Evolutionary conservation across 92 coral and sea anemone genomes (phyloP).

Genomic region (Zoanthus sansibaricus): DNA sequence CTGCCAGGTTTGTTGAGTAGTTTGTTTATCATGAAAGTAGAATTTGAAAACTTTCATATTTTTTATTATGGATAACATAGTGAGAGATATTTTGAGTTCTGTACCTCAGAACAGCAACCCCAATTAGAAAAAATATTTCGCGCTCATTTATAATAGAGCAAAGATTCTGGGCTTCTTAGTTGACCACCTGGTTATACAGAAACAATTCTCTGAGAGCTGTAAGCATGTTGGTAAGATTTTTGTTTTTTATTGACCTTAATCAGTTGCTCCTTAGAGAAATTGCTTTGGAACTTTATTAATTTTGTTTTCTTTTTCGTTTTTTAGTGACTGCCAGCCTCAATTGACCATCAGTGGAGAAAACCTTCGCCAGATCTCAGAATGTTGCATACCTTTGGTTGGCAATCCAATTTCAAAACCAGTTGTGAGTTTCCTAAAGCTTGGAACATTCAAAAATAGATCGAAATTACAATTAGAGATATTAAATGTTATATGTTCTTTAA

Average conservation of each 20-base stretch:
- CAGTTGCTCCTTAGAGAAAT: too few relatives aligned
- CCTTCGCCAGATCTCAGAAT: slow-evolving; percentile 77
- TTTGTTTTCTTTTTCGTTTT: not conserved
- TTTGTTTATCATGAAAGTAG: not conserved
- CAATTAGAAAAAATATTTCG: too few relatives aligned
- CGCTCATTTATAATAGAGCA: too few relatives aligned
- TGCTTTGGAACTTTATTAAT: too few relatives aligned
- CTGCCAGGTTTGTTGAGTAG: slow-evolving; percentile 49
- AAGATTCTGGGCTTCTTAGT: too few relatives aligned
- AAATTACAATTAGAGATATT: not conserved
- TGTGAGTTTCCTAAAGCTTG: slow-evolving; percentile 47
- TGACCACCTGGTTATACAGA: too few relatives aligned
- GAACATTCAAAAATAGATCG: not conserved
- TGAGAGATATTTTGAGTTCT: not conserved
- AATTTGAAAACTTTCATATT: not conserved
- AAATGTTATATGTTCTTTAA: too few relatives aligned
- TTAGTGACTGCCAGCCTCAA: slow-evolving; percentile 70
- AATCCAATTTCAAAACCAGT: slow-evolving; percentile 68
- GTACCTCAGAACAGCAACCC: too few relatives aligned
- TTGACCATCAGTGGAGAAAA: slow-evolving; percentile 63
- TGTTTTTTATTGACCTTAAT: too few relatives aligned
- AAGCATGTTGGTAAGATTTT: too few relatives aligned
- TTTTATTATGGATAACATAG: too few relatives aligned
- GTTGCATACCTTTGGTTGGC: slow-evolving; percentile 73
- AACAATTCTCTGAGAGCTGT: too few relatives aligned